Evolutionary conservation across 2,113 vertebrate species (phyloP).

Genomic region (Onychorhynchus coronatus): DNA sequence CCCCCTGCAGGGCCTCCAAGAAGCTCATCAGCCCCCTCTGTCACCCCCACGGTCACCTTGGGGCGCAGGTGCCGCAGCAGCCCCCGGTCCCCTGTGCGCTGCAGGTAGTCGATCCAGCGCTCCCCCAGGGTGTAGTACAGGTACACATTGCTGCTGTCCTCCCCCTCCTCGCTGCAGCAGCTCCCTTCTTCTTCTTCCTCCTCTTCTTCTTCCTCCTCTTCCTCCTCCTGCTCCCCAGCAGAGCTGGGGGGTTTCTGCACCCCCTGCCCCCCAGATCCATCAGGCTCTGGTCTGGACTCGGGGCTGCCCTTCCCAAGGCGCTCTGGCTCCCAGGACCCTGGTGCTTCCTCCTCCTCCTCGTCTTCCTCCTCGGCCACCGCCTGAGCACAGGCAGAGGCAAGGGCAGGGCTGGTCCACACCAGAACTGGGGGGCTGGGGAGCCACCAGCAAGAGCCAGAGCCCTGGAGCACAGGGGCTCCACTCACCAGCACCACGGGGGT

Average conservation of each 20-base stretch:
- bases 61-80: constrained; percentile 46
- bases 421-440: not conserved
- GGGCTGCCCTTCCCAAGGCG: not conserved
- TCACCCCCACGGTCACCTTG: not conserved
- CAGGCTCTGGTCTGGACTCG: not conserved
- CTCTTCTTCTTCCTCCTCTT: constrained; percentile 19
- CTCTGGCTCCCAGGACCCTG: not conserved
- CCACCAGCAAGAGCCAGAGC: not conserved
- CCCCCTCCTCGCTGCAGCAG: constrained; percentile 38
- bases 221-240: not conserved
- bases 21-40: not conserved
- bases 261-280: not conserved
- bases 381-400: not conserved
- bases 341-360: not conserved
- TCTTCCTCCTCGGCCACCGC: not conserved
- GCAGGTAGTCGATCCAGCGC: constrained; percentile 65
- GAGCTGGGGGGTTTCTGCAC: not conserved
- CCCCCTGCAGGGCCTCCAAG: fast-evolving
- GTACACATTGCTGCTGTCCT: constrained; percentile 13
- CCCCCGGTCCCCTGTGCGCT: constrained; percentile 14
- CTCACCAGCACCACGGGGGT: not conserved
- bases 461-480: too few species aligned
- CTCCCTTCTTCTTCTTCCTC: constrained; percentile 39
- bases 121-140: constrained; percentile 63
- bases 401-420: not conserved